These are phyloP conservation scores for Agonopterix alstromeriana DNA, from an alignment of 2,888 invertebrate genomes.

Conservation along the genomic window DNA sequence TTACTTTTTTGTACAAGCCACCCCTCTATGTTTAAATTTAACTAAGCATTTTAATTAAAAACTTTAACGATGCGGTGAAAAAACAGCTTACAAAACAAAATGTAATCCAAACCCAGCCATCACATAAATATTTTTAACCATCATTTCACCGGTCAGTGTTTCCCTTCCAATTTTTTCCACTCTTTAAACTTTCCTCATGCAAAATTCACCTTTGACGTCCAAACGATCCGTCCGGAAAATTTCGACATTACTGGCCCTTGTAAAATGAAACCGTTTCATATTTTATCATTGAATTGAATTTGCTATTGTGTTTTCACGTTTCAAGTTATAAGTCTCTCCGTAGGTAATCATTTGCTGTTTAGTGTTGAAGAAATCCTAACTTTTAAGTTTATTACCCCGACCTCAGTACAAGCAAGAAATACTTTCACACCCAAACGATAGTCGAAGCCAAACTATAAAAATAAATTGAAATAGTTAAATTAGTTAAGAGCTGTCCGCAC, in stretches of 20 bases:
- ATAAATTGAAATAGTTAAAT: too few relatives aligned
- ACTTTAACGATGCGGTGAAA: background rate
- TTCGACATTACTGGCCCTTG: constrained; percentile 8
- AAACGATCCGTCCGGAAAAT: constrained; percentile 11
- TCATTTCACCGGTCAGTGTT: background rate
- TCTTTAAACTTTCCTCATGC: constrained; percentile 11
- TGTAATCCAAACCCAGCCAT: background rate
- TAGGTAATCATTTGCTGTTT: too few relatives aligned
- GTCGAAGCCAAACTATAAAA: too few relatives aligned
- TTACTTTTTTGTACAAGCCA: background rate
- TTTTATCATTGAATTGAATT: constrained; percentile 13
- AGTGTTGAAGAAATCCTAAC: too few relatives aligned
- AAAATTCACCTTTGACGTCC: constrained; percentile 11
- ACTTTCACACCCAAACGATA: too few relatives aligned
- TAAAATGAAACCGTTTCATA: constrained; percentile 10
- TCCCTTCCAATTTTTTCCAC: background rate
- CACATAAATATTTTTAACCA: constrained; percentile 1
- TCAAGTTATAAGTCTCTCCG: too few relatives aligned
- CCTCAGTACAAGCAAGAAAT: too few relatives aligned
- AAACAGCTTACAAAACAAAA: background rate
- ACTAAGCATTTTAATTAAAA: background rate
- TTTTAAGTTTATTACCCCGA: too few relatives aligned
- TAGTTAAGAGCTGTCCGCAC: too few relatives aligned
- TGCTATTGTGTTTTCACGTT: background rate
- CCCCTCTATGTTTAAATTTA: background rate